A percentile compares a stretch with the other conserved stretches of the same genome.
These are phyloP conservation scores for Chymomyza fuscimana DNA, from an alignment of 2,888 invertebrate genomes.

Conservation along the genomic window DNA sequence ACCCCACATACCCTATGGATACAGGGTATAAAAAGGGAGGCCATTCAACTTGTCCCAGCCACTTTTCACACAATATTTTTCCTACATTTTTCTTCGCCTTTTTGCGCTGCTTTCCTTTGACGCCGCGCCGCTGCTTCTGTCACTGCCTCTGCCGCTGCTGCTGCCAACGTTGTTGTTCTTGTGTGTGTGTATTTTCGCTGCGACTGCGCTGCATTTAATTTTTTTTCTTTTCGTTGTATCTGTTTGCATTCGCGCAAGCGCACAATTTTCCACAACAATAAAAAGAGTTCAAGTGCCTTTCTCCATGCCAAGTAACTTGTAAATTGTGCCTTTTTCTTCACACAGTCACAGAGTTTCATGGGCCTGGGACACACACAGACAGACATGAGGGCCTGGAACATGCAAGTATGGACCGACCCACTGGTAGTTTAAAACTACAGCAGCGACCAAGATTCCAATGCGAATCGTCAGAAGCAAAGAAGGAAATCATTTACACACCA, in stretches of 20 bases:
- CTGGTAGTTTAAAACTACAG: constrained; percentile 3
- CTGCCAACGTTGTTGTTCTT: not conserved
- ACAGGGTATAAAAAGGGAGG: constrained; percentile 48
- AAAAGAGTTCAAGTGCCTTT: constrained; percentile 65
- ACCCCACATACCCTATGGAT: not conserved
- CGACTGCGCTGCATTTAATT: constrained; percentile 13
- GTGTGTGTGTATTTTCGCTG: constrained; percentile 23
- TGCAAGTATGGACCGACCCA: constrained; percentile 42
- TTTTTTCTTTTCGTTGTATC: constrained; percentile 13
- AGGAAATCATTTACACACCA: constrained; percentile 1
- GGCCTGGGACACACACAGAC: constrained; percentile 6
- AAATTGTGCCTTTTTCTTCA: constrained; percentile 31
- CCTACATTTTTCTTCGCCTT: constrained; percentile 56
- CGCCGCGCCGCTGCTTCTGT: constrained; percentile 28
- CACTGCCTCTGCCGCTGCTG: constrained; percentile 27
- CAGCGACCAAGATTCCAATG: constrained; percentile 13
- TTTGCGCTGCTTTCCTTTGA: constrained; percentile 40
- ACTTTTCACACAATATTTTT: constrained; percentile 71
- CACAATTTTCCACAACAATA: constrained; percentile 69
- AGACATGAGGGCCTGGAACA: constrained; percentile 7
- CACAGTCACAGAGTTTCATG: constrained; percentile 6
- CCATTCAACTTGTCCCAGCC: constrained; percentile 61
- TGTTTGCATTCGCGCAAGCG: constrained; percentile 69
- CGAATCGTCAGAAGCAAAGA: constrained; percentile 12
- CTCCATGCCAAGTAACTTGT: constrained; percentile 45